phyloP scores from a whole-genome alignment of 2,113 vertebrate species.

The Menura novaehollandiae region DNA sequence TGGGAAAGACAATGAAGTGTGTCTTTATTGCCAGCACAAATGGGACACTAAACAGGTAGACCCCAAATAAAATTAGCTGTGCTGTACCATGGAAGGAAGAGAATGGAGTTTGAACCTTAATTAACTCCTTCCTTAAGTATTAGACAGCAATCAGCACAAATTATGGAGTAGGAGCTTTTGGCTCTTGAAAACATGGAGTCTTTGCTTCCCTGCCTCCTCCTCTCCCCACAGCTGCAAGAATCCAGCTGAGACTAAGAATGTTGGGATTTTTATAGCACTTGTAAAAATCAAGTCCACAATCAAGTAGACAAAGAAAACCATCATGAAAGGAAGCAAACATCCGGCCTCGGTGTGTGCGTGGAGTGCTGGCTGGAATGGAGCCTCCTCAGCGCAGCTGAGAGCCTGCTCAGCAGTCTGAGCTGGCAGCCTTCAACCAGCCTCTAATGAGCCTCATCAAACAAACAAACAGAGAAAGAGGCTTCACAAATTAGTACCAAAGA shows the following conservation, averaged over 20 bases:
- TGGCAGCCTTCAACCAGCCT: constrained; percentile 35
- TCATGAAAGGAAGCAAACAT: constrained; percentile 30
- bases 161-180: neutral
- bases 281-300: constrained; percentile 58
- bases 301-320: constrained; percentile 39
- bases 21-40: neutral
- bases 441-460: constrained; percentile 51
- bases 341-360: fast-evolving
- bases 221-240: constrained; percentile 27
- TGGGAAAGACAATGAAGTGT: neutral
- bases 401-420: constrained; percentile 49
- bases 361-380: neutral
- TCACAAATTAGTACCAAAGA: neutral
- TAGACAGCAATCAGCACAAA: constrained; percentile 58
- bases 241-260: constrained; percentile 19
- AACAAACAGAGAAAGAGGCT: neutral
- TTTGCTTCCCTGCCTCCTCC: neutral
- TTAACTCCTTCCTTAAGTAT: constrained; percentile 53
- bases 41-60: neutral
- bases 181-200: constrained; percentile 14
- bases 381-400: constrained; percentile 22
- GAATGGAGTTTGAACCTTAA: constrained; percentile 15
- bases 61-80: constrained; percentile 18
- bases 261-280: neutral
- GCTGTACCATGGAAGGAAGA: neutral